These are phyloP conservation scores for Empidonax traillii DNA, from an alignment of 2,113 vertebrate genomes.

Conservation along the genomic window DNA sequence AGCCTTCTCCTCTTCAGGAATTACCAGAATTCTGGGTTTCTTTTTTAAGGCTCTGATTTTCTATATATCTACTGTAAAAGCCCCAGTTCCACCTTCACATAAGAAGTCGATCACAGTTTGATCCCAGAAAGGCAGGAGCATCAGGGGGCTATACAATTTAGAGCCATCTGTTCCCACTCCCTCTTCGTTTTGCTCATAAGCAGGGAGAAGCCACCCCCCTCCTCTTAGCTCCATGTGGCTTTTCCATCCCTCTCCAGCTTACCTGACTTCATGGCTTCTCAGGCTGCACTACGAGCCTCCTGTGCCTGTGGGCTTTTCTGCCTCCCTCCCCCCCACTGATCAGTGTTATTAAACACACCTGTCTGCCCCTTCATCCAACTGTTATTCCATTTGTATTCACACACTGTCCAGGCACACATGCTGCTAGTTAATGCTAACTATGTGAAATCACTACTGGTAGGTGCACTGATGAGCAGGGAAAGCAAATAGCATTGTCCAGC, in stretches of 20 bases:
- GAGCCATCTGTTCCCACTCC: constrained; percentile 29
- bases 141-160: neutral
- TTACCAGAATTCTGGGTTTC: neutral
- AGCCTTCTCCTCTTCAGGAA: neutral
- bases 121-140: neutral
- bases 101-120: neutral
- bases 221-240: neutral
- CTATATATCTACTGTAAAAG: neutral
- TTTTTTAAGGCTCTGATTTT: neutral
- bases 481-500: neutral
- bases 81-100: neutral
- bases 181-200: neutral
- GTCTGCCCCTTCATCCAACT: neutral
- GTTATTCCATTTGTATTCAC: neutral
- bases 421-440: neutral
- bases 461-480: neutral
- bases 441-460: neutral
- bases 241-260: neutral
- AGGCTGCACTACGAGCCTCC: rapidly evolving
- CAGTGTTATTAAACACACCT: constrained; percentile 19
- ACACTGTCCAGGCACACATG: neutral
- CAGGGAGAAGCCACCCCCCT: neutral
- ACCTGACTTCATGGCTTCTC: neutral
- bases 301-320: neutral
- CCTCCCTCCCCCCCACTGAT: neutral